A percentile compares a stretch with the other conserved stretches of the same genome.
phyloP scores from a whole-genome alignment of 64 coral and sea anemone species.

The Montipora capricornis region DNA sequence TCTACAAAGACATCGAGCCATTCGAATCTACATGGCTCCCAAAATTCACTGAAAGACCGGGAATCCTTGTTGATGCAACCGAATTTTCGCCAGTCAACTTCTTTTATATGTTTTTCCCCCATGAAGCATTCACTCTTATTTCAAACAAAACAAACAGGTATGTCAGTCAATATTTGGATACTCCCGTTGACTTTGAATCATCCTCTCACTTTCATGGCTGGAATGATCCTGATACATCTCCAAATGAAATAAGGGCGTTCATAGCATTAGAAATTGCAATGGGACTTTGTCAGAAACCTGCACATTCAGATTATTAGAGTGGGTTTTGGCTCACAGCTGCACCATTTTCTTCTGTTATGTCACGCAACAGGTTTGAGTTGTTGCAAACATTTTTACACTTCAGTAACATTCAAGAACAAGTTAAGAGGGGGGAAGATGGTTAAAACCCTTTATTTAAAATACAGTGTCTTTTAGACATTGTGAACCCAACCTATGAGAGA shows the following conservation, averaged over 20 bases:
- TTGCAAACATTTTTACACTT: conserved; percentile 31
- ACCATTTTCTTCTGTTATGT: conserved; percentile 39
- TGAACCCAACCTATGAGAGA: conserved; percentile 35
- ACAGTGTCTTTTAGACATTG: conserved; percentile 3
- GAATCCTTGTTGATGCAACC: conserved; percentile 65
- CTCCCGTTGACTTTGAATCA: conserved; percentile 35
- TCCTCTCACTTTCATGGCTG: conserved; percentile 48
- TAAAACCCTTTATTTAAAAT: conserved; percentile 59
- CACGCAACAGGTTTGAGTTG: conserved; percentile 18
- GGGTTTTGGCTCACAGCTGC: conserved; percentile 32
- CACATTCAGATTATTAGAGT: conserved; percentile 40
- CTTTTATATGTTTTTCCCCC: conserved; percentile 64
- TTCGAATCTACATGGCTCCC: conserved; percentile 61
- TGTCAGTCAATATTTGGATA: conserved; percentile 63
- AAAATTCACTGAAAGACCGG: conserved; percentile 29
- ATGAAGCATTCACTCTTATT: conserved; percentile 69
- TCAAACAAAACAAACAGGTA: conserved; percentile 62
- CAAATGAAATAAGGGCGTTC: conserved; percentile 67
- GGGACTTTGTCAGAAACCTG: conserved; percentile 70
- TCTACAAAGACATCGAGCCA: conserved; percentile 37
- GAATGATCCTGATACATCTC: conserved; percentile 67
- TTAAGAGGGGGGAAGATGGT: conserved; percentile 29
- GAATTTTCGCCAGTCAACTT: conserved; percentile 61
- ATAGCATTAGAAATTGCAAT: conserved; percentile 78
- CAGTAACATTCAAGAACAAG: conserved; percentile 18